Conservation (phyloP, 2,797 vertebrate genomes). For the Hyperoplus immaculatus region DNA sequence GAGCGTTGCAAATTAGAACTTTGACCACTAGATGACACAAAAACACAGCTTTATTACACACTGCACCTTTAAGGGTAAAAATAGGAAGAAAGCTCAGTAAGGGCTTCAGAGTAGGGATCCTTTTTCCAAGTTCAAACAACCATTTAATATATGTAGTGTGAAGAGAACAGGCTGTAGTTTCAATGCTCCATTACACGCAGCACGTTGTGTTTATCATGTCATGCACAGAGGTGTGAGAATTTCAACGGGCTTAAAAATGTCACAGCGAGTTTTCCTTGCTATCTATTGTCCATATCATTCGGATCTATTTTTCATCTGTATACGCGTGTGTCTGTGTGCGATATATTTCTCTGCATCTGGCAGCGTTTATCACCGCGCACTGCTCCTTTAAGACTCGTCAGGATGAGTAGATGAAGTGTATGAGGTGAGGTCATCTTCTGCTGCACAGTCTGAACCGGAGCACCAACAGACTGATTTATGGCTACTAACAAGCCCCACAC, state of each 20-base stretch:
- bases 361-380: constrained; percentile 70
- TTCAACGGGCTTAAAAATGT: constrained; percentile 28
- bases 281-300: constrained; percentile 22
- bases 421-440: constrained; percentile 73
- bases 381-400: constrained; percentile 72
- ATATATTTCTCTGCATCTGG: constrained; percentile 79
- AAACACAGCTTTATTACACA: no score
- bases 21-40: no score
- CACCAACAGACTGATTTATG: constrained; percentile 69
- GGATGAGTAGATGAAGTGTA: constrained; percentile 72
- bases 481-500: constrained; percentile 65
- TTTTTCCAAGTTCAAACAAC: no score
- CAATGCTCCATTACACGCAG: constrained; percentile 53
- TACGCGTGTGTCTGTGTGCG: not conserved
- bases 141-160: no score
- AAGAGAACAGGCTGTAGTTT: constrained; percentile 31
- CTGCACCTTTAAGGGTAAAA: no score
- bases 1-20: no score
- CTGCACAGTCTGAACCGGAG: constrained; percentile 47
- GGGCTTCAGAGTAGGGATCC: no score
- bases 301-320: not conserved
- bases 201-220: constrained; percentile 28
- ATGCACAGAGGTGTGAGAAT: constrained; percentile 9
- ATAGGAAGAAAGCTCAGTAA: no score
- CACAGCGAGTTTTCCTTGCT: constrained; percentile 12